phyloP scores from a whole-genome alignment of 2,888 invertebrate species.

The Tromatobia lineatoria region DNA sequence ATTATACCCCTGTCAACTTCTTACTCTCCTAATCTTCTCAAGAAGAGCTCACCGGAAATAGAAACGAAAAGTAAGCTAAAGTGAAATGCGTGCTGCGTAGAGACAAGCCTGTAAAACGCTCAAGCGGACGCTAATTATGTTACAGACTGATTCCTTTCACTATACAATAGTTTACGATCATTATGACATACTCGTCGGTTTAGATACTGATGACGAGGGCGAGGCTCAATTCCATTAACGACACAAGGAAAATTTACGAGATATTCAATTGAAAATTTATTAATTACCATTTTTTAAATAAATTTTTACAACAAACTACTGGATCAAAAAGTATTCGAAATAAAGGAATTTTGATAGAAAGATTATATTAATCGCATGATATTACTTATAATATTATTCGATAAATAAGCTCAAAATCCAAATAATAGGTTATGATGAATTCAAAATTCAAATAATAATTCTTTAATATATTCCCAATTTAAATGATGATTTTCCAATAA shows the following conservation, averaged over 20 bases:
- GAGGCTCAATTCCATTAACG: neutral
- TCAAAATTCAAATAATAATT: too few relatives aligned
- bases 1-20: neutral
- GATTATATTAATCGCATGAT: too few relatives aligned
- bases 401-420: too few relatives aligned
- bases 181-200: neutral
- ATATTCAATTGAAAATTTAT: neutral
- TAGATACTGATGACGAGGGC: neutral
- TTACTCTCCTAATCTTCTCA: neutral
- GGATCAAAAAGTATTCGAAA: neutral
- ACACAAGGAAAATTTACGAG: neutral
- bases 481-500: neutral
- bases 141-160: slow-evolving; percentile 6
- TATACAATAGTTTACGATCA: neutral
- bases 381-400: too few relatives aligned
- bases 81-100: neutral
- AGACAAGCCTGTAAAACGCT: neutral
- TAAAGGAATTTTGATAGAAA: neutral
- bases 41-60: neutral
- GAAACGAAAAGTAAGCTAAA: neutral
- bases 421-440: too few relatives aligned
- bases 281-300: neutral
- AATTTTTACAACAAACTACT: too few relatives aligned
- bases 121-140: neutral
- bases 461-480: too few relatives aligned